These are phyloP conservation scores for Leucania comma DNA, from an alignment of 2,888 invertebrate species.

Conservation along the genomic window DNA sequence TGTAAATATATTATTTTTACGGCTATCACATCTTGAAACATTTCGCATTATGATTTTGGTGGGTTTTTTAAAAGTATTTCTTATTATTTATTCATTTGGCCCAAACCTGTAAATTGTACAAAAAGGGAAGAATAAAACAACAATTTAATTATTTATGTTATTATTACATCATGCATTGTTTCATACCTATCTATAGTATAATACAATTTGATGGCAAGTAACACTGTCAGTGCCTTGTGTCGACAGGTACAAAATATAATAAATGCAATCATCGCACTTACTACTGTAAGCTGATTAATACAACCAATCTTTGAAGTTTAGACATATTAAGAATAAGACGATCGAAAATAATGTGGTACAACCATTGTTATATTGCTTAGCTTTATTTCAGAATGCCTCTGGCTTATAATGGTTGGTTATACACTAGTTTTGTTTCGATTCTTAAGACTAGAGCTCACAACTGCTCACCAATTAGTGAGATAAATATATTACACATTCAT, in stretches of 20 bases:
- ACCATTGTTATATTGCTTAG: conserved; percentile 58
- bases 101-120: conserved; percentile 33
- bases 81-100: not conserved
- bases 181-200: conserved; percentile 70
- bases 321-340: conserved; percentile 26
- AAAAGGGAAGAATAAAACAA: conserved; percentile 61
- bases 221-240: conserved; percentile 63
- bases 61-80: not conserved
- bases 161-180: conserved; percentile 71
- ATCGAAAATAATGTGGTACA: conserved; percentile 52
- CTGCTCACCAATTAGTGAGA: conserved; percentile 58
- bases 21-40: not conserved
- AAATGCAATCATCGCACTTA: conserved; percentile 67
- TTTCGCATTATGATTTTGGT: not conserved
- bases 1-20: conserved; percentile 23
- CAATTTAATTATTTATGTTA: conserved; percentile 60
- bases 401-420: conserved; percentile 32
- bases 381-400: conserved; percentile 49
- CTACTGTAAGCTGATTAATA: conserved; percentile 44
- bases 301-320: conserved; percentile 31
- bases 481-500: conserved; percentile 36
- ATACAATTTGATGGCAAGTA: conserved; percentile 76
- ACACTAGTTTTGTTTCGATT: conserved; percentile 38
- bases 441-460: conserved; percentile 66
- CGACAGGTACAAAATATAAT: conserved; percentile 56